Evolutionary conservation across 37 sponge, comb jelly and placozoan genomes (phyloP).

Genomic region (Chondrilla cf. caribensis): DNA sequence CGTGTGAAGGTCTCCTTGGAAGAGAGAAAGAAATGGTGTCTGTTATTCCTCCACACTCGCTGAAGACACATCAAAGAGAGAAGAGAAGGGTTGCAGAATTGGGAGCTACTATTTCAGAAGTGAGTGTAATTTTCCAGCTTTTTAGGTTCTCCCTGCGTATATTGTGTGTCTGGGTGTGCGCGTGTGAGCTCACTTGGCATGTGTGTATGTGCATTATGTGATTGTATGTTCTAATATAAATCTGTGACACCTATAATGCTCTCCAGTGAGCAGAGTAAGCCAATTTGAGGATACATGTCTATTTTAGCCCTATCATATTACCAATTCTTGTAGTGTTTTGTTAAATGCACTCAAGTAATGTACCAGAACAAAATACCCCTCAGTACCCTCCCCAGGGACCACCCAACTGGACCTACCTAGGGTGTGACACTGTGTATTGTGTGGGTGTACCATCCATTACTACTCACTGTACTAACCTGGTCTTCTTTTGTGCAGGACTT

Average conservation of each 20-base stretch:
- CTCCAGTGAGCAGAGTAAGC: too few relatives aligned
- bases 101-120: conserved; percentile 76
- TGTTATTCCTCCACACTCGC: conserved; percentile 70
- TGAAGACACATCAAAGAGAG: conserved; percentile 56
- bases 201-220: conserved; percentile 19
- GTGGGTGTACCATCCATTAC: too few relatives aligned
- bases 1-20: conserved; percentile 74
- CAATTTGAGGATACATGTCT: too few relatives aligned
- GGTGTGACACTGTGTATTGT: too few relatives aligned
- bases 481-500: conserved; percentile 65
- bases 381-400: too few relatives aligned
- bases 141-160: background rate
- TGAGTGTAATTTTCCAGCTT: conserved; percentile 13
- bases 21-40: conserved; percentile 49
- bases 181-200: conserved; percentile 10
- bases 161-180: conserved; percentile 31
- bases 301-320: too few relatives aligned
- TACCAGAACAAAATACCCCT: too few relatives aligned
- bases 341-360: too few relatives aligned
- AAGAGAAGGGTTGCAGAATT: conserved; percentile 40
- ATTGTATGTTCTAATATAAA: background rate
- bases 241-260: too few relatives aligned
- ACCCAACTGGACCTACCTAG: too few relatives aligned
- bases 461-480: too few relatives aligned
- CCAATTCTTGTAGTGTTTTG: too few relatives aligned